Evolutionary conservation across 1,140 invertebrate genomes (phyloP).

Genomic region (Bombus breviceps): DNA sequence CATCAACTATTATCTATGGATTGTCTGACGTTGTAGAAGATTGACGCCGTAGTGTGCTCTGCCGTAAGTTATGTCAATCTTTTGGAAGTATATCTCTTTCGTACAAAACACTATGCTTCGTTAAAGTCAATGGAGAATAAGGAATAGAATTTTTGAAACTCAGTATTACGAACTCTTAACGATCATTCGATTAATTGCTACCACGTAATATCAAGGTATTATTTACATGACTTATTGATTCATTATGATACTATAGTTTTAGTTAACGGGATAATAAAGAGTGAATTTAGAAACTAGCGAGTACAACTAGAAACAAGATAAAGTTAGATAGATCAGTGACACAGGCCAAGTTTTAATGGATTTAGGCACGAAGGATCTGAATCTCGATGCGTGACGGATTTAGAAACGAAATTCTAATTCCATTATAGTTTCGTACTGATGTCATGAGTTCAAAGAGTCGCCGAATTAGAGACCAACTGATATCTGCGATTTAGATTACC

Average conservation of each 20-base stretch:
- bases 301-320: background rate
- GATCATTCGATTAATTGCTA: no score
- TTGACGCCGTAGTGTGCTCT: background rate
- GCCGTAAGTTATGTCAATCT: background rate
- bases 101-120: background rate
- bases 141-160: no score
- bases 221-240: background rate
- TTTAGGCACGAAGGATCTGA: background rate
- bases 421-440: background rate
- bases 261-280: background rate
- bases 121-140: background rate
- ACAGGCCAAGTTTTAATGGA: background rate
- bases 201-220: background rate
- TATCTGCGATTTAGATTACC: constrained; percentile 11
- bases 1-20: background rate
- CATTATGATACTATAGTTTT: no score
- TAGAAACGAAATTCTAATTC: background rate
- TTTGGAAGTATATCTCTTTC: background rate
- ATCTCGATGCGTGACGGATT: constrained; percentile 6
- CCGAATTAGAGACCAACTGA: background rate
- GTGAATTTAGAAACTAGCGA: background rate
- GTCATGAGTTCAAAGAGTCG: background rate
- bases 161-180: no score
- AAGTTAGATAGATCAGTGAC: background rate
- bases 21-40: background rate